phyloP scores from a whole-genome alignment of 2,888 invertebrate genomes.

The Sepioteuthis lessoniana region DNA sequence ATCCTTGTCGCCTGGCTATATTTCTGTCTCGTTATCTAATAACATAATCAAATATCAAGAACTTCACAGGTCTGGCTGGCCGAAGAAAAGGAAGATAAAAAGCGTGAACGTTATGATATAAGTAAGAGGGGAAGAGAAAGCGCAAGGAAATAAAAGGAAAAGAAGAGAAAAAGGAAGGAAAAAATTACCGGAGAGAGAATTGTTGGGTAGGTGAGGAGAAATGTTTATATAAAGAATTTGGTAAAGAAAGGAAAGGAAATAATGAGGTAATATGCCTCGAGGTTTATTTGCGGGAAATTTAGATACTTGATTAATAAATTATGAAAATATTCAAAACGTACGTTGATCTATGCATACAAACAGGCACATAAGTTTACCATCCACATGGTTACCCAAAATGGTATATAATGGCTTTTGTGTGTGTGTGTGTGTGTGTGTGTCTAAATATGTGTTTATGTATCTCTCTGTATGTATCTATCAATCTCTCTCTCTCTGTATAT shows the following conservation, averaged over 20 bases:
- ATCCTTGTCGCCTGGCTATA: conserved; percentile 20
- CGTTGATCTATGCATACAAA: no score
- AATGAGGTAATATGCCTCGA: not conserved
- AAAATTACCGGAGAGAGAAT: no score
- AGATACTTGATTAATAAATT: not conserved
- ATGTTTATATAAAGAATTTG: not conserved
- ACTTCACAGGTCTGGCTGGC: not conserved
- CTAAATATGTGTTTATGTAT: no score
- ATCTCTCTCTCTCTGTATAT: no score
- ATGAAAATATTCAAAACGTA: not conserved
- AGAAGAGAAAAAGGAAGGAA: no score
- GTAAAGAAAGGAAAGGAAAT: not conserved
- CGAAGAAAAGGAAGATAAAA: not conserved
- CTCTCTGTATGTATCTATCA: no score
- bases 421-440: no score
- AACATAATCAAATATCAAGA: not conserved
- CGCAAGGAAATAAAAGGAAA: not conserved
- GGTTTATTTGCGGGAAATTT: not conserved
- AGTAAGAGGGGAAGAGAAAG: not conserved
- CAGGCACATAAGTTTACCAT: no score
- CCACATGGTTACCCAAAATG: no score
- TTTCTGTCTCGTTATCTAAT: conserved; percentile 23
- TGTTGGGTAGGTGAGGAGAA: not conserved
- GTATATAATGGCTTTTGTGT: no score
- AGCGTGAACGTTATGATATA: not conserved